Evolutionary conservation across 30 jellyfish, hydroid and myxozoan genomes (phyloP).

Genomic region (Aurelia coerulea): DNA sequence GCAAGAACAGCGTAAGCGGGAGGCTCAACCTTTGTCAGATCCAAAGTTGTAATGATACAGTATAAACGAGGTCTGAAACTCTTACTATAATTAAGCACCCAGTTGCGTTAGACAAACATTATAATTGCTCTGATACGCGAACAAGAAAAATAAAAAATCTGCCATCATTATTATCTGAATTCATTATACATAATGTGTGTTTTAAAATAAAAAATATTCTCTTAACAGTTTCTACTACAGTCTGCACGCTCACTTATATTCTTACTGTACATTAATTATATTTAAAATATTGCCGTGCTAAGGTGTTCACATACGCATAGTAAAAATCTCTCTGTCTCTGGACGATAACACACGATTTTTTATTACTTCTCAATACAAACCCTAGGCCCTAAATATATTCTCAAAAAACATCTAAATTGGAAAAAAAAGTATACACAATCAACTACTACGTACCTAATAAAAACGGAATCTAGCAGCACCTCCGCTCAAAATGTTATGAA

Average conservation of each 20-base stretch:
- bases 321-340: constrained; percentile 53
- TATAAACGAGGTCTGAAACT: neutral
- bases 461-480: constrained; percentile 19
- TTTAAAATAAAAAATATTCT: constrained; percentile 55
- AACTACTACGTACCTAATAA: constrained; percentile 23
- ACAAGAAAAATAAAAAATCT: constrained; percentile 72
- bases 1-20: too few relatives aligned
- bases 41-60: too few relatives aligned
- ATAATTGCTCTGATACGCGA: constrained; percentile 47
- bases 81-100: constrained; percentile 21
- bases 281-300: constrained; percentile 56
- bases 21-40: too few relatives aligned
- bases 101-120: constrained; percentile 45
- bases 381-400: constrained; percentile 75
- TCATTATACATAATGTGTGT: constrained; percentile 80
- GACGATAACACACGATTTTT: constrained; percentile 55
- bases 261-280: constrained; percentile 63
- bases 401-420: constrained; percentile 37
- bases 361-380: constrained; percentile 59
- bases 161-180: constrained; percentile 68
- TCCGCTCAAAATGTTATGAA: constrained; percentile 26
- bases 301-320: constrained; percentile 27
- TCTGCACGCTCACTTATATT: constrained; percentile 65
- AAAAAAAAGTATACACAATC: constrained; percentile 33
- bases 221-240: constrained; percentile 66